Conservation (phyloP, 2,113 vertebrate species). For the Variabilichromis moorii region DNA sequence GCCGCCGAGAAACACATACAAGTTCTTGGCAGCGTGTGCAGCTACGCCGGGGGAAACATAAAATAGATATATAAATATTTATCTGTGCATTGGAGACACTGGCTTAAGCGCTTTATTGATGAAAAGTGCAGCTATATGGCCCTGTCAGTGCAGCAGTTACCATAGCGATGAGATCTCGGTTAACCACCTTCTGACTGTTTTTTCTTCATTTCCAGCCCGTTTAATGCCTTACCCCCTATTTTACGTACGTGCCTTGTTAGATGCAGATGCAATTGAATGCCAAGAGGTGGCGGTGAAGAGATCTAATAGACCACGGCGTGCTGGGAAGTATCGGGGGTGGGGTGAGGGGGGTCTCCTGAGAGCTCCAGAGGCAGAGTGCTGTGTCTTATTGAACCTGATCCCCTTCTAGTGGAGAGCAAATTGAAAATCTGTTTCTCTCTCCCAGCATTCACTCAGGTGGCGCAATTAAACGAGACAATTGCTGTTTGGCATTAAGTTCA, state of each 20-base stretch:
- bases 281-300: neutral
- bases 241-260: neutral
- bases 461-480: slow-evolving; percentile 71
- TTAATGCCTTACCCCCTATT: neutral
- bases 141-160: slow-evolving; percentile 9
- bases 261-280: neutral
- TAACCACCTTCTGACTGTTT: slow-evolving; percentile 1
- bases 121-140: neutral
- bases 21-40: slow-evolving; percentile 11
- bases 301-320: slow-evolving; percentile 32
- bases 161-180: slow-evolving; percentile 29
- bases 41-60: neutral
- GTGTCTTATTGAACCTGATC: slow-evolving; percentile 69
- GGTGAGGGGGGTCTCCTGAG: slow-evolving; percentile 21
- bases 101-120: slow-evolving; percentile 12
- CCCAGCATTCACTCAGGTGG: slow-evolving; percentile 37
- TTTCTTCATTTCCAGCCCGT: neutral
- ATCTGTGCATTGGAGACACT: neutral
- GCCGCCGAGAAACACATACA: neutral
- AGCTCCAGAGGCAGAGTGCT: slow-evolving; percentile 34
- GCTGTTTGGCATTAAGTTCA: slow-evolving; percentile 54
- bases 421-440: slow-evolving; percentile 71
- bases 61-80: neutral
- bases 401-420: slow-evolving; percentile 63
- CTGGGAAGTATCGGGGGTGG: neutral